Conservation (phyloP, 2,888 invertebrate species). For the Cheilosia impressa region DNA sequence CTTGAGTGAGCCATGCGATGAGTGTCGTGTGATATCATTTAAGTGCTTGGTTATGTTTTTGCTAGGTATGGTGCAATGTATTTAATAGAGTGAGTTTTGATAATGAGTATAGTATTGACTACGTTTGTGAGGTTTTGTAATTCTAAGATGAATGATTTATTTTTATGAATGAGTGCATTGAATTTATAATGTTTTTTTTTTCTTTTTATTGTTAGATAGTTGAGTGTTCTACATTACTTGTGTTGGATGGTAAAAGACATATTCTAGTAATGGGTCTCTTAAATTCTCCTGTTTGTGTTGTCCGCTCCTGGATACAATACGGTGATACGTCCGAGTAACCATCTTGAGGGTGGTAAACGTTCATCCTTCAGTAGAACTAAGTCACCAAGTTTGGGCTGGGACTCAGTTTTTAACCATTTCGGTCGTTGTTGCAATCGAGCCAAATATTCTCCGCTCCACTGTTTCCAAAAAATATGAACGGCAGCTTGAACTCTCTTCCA, state of each 20-base stretch:
- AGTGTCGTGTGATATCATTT: no score
- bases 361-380: constrained; percentile 23
- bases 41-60: no score
- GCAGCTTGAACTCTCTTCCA: constrained; percentile 13
- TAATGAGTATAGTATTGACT: no score
- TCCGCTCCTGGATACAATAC: neutral
- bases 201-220: neutral
- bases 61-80: no score
- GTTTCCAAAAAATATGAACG: constrained; percentile 24
- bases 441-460: constrained; percentile 25
- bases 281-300: constrained; percentile 1
- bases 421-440: constrained; percentile 26
- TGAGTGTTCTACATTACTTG: neutral
- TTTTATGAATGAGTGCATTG: no score
- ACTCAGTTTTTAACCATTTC: constrained; percentile 25
- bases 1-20: no score
- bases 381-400: neutral
- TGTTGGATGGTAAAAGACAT: constrained; percentile 13
- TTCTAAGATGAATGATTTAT: no score
- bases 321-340: neutral
- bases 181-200: no score
- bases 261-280: constrained; percentile 21
- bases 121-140: no score
- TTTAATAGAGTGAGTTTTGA: no score
- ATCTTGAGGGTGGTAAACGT: constrained; percentile 16